Base-by-base conservation (phyloP, 2,113 vertebrate species). In the Excalfactoria chinensis region DNA sequence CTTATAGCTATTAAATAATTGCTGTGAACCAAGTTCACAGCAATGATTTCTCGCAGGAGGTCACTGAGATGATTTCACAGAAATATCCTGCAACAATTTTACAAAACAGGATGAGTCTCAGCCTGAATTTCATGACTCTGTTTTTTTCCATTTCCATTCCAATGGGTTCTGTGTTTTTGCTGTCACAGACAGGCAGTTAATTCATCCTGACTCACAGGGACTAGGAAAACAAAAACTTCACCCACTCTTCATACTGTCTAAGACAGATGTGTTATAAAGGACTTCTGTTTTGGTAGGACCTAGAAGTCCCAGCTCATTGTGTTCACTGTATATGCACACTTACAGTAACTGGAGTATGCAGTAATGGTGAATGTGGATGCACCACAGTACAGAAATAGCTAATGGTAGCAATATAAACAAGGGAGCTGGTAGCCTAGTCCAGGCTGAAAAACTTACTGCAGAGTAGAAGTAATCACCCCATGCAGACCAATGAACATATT, bases 81-180 rank as follows among this genome's bases (percentile, higher is more conserved):
- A 93, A 94, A 89, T 73, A 95, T 80, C 64, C 89, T 66, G 78
- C 0, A 0, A 79, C 49, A 76, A 22, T 67, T 95, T 87, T 79
- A 74, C 84, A 95, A 95, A 96, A 95, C 91, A 96, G 86, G 94
- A 93, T 95, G 72, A 81, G 56, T 67, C 53, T 25, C 43, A 80
- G 56, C 14, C 95, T 80, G 68, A 74, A 87, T 83, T 95, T 89
- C 84, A 63, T 67, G 46, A 55, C 59, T 68, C 28, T 81, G 66
- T 0, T 69, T 90, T 94, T 93, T 94, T 86, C 86, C 88, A 78
- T 70, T 93, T 63, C 86, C 71, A 74, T 73, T 68, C 82, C 0
- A 0, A 34, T 25, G 22, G 60, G 86, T 60, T 44, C 64, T 53
- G 43, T 69, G 56, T 53, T 89, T 87, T 89, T 72, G 69, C 62